Percentiles rank a stretch among this genome's conserved stretches.
Evolutionary conservation across 2,888 invertebrate genomes (phyloP).

Genomic region (Drosophila macrospina): DNA sequence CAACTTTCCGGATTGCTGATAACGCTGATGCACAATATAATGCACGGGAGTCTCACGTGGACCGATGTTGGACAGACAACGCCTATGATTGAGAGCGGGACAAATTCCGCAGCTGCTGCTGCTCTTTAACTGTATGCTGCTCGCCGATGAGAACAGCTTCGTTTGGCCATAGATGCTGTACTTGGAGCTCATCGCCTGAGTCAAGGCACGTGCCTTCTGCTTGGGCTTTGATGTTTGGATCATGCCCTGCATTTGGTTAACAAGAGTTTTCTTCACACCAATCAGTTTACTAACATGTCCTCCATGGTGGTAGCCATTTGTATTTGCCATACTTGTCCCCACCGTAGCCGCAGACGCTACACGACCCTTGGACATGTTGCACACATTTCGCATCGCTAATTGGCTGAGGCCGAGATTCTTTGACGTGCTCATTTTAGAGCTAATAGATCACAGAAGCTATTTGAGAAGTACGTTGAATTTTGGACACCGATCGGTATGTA

Average conservation of each 20-base stretch:
- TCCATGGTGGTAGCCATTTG: background rate
- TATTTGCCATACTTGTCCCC: background rate
- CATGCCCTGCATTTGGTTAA: slow-evolving; percentile 64
- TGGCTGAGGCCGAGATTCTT: slow-evolving; percentile 25
- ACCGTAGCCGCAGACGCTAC: background rate
- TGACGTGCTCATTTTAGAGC: slow-evolving; percentile 16
- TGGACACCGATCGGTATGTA: slow-evolving; percentile 10
- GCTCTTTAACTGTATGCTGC: slow-evolving; percentile 20
- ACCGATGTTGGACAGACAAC: slow-evolving; percentile 17
- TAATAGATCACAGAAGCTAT: background rate
- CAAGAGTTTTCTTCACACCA: slow-evolving; percentile 57
- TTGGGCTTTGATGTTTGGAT: slow-evolving; percentile 8
- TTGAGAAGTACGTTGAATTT: slow-evolving; percentile 35
- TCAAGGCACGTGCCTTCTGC: background rate
- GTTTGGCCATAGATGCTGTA: slow-evolving; percentile 53
- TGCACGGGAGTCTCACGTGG: background rate
- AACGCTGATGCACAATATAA: slow-evolving; percentile 39
- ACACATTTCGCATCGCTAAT: slow-evolving; percentile 19
- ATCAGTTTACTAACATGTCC: slow-evolving; percentile 40
- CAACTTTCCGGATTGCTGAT: slow-evolving; percentile 20
- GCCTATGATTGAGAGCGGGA: background rate
- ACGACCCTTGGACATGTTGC: background rate
- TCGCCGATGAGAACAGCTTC: slow-evolving; percentile 33
- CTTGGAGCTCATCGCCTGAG: background rate
- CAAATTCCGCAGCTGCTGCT: slow-evolving; percentile 1